phyloP scores from a whole-genome alignment of 1,140 invertebrate species.

The Ips typographus region DNA sequence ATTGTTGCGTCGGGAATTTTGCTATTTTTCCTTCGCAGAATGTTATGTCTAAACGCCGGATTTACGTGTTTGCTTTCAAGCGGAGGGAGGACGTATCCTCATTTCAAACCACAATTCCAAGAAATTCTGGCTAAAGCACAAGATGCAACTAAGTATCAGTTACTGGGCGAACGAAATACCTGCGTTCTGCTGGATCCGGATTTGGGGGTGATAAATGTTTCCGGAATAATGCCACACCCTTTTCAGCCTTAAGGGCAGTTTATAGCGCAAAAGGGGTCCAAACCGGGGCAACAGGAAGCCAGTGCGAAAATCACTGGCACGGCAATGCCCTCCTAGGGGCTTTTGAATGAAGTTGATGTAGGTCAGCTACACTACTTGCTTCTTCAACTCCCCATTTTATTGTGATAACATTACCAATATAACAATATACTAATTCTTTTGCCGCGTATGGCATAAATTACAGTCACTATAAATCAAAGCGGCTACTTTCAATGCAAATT shows the following conservation, averaged over 20 bases:
- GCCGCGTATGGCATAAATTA: too few species aligned
- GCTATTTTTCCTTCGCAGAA: conserved; percentile 15
- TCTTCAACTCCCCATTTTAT: neutral
- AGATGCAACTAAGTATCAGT: too few species aligned
- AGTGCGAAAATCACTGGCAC: conserved; percentile 1
- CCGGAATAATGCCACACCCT: conserved; percentile 19
- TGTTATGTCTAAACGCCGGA: conserved; percentile 17
- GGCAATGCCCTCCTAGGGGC: neutral
- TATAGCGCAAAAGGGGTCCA: conserved; percentile 1
- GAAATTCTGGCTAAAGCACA: too few species aligned
- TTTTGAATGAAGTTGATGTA: conserved; percentile 14
- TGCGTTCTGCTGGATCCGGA: conserved; percentile 2
- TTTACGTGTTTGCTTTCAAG: neutral
- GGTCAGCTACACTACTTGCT: conserved; percentile 4
- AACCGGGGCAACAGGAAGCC: conserved; percentile 15
- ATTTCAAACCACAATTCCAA: too few species aligned
- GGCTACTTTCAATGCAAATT: too few species aligned
- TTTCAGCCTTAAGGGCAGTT: conserved; percentile 13
- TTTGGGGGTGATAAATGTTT: conserved; percentile 13
- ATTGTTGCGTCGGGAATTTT: conserved; percentile 26
- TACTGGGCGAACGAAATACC: neutral
- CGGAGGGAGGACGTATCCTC: too few species aligned
- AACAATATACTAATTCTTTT: too few species aligned
- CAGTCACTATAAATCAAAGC: too few species aligned
- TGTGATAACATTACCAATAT: neutral